Evolutionary conservation across 1,140 invertebrate species (phyloP).

Genomic region (Gonatopus flavifemur): DNA sequence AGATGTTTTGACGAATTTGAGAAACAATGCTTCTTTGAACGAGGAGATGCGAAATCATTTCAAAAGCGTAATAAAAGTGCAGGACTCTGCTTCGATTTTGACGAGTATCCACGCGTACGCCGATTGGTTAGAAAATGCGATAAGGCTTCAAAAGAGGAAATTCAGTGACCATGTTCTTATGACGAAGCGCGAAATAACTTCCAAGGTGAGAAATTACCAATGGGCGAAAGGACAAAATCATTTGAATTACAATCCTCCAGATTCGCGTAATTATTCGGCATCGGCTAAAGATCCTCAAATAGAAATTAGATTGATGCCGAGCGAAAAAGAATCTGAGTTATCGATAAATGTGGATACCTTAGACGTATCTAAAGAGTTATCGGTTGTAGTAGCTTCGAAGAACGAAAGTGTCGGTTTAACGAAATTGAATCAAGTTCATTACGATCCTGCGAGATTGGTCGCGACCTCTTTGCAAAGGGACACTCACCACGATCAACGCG

Average conservation of each 20-base stretch:
- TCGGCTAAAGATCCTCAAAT: constrained; percentile 13
- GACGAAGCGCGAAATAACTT: constrained; percentile 1
- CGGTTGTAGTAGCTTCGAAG: no score
- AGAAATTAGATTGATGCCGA: constrained; percentile 24
- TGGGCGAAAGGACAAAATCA: neutral
- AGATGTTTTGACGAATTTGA: constrained; percentile 16
- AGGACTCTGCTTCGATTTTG: no score
- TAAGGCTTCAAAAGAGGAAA: constrained; percentile 10
- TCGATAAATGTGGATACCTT: constrained; percentile 19
- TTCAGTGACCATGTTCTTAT: neutral
- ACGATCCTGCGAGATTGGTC: neutral
- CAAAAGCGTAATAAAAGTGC: neutral
- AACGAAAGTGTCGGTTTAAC: no score
- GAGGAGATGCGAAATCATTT: neutral
- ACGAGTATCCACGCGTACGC: constrained; percentile 2
- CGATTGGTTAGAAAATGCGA: constrained; percentile 17
- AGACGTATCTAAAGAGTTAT: no score
- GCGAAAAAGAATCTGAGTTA: constrained; percentile 25
- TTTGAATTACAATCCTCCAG: neutral
- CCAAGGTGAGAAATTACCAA: neutral
- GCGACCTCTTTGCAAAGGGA: no score
- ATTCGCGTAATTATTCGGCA: neutral
- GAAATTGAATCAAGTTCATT: no score
- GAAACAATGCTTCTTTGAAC: neutral
- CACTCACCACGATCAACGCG: no score